These are phyloP conservation scores for Fukomys damarensis DNA, from an alignment of 2,113 vertebrate species.

Conservation along the genomic window DNA sequence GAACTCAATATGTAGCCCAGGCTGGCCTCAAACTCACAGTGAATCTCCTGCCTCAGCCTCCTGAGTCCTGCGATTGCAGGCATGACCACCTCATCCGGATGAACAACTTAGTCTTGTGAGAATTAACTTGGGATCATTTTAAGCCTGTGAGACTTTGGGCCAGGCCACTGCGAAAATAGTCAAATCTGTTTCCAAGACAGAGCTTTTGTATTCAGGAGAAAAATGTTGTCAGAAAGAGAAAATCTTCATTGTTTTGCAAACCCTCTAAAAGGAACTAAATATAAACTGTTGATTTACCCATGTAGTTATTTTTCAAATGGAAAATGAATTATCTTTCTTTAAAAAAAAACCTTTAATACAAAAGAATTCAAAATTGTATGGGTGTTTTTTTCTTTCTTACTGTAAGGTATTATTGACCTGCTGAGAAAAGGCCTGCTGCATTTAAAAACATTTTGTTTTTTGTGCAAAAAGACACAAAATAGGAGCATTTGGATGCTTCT, in stretches of 20 bases:
- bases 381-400: background rate
- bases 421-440: background rate
- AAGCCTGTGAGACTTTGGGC: background rate
- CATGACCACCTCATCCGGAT: background rate
- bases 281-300: conserved; percentile 31
- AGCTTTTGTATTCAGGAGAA: conserved; percentile 36
- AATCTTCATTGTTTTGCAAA: conserved; percentile 42
- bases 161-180: background rate
- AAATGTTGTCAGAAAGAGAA: conserved; percentile 7
- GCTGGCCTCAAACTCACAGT: background rate
- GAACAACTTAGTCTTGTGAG: background rate
- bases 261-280: conserved; percentile 23
- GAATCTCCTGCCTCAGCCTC: background rate
- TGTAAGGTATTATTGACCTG: background rate
- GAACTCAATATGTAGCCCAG: background rate
- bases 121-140: too few relatives aligned
- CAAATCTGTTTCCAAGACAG: background rate
- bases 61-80: background rate
- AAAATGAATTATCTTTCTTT: background rate
- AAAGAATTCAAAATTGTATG: background rate
- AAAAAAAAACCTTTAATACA: background rate
- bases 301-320: conserved; percentile 47
- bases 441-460: conserved; percentile 43
- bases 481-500: background rate
- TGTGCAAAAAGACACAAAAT: background rate